Conservation (phyloP, 1,140 invertebrate species). For the Brevipalpus yothersi region DNA sequence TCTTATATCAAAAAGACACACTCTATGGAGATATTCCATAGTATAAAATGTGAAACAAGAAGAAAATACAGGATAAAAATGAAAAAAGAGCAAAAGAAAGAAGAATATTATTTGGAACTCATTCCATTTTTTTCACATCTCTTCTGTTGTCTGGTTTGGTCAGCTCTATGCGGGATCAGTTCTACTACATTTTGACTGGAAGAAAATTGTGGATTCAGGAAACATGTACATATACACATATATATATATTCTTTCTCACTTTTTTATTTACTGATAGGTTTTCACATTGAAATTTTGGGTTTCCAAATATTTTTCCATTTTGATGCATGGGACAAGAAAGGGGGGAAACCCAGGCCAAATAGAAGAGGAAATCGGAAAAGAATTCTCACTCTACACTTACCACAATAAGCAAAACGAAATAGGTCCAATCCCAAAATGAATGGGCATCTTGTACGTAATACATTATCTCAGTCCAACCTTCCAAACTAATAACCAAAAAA, state of each 20-base stretch:
- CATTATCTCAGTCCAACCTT: conserved; percentile 97
- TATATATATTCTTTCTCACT: neutral
- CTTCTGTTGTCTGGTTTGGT: no score
- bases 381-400: conserved; percentile 31
- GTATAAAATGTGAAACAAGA: no score
- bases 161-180: no score
- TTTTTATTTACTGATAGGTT: neutral
- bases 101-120: no score
- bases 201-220: neutral
- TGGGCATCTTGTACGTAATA: conserved; percentile 98
- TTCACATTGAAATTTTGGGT: neutral
- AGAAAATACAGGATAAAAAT: no score
- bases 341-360: neutral
- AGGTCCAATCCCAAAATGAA: conserved; percentile 99
- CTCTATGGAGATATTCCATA: no score
- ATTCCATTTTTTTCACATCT: no score
- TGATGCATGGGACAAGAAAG: no score
- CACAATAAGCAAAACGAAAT: conserved; percentile 96
- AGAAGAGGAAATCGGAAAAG: neutral
- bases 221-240: no score
- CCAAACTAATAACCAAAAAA: conserved; percentile 55
- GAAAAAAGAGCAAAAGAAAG: no score
- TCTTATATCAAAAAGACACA: no score
- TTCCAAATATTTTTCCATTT: neutral
- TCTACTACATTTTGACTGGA: no score